Evolutionary conservation across 37 sponge, comb jelly and placozoan genomes (phyloP), one percentile per base, ranked within the genome.

Genomic region (Ephydatia muelleri): DNA sequence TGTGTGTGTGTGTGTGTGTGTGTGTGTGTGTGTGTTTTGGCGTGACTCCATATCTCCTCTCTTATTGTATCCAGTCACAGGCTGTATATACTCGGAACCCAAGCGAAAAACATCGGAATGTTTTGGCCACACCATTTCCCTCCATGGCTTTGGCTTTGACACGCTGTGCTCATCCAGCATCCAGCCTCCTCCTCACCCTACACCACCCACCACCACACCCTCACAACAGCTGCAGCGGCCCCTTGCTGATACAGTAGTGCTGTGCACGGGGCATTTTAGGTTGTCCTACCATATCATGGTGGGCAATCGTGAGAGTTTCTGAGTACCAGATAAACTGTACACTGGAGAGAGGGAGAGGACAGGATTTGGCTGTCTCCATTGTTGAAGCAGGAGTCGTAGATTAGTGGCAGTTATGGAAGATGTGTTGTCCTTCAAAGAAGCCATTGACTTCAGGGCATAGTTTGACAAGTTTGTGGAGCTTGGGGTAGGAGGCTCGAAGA

Each of bases 401-500:
- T 47, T 78, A 29, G 70, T 85, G 38, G 78, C 75, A 22, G 68
- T 5, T 6, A 26, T 86, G 76, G 57, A 47, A 5, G 71, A 65
- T 0, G 91, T 70, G 0, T 76, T 91, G 68, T 86, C 87, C 14
- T 91, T 84, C 67, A 86, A 80, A 67, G 87, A 91, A 38, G 48
- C 73, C 21, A 47, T 86, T 4, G 83, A 91, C 47, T 86, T 83
- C 37, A 70, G 70, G 2, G 73, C 86, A 68, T 82, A 83, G 79
- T 91, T 91, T 72, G 39, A 32, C 66, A 77, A 79, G 70, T 91
- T 91, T 83, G 83, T 83, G 2, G 87, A 91, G 80, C 72, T 76
- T 28, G 91, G 91, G 8, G 91, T 91, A 3, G 91, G 91, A 33
- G 91, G 91, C 25, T 30, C 86, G 75, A 91, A 83, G 80, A 83